Percentiles rank a stretch among this genome's conserved stretches.
These are phyloP conservation scores for Hylia prasina DNA, from an alignment of 2,113 vertebrate genomes.

Conservation along the genomic window DNA sequence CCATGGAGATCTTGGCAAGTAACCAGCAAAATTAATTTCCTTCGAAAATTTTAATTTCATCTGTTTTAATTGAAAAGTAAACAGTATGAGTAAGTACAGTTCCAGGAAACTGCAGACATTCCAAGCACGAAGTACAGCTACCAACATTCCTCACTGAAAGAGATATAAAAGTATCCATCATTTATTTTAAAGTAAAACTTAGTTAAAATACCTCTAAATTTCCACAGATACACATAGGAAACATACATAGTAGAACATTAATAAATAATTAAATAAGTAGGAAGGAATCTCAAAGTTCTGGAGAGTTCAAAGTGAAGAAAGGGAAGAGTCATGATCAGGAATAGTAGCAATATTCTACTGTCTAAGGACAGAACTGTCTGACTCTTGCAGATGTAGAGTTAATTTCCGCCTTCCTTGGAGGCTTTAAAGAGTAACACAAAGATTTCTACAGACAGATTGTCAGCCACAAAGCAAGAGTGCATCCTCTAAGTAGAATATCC, in stretches of 20 bases:
- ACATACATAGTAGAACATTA: not conserved
- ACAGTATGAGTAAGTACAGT: not conserved
- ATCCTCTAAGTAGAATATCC: not conserved
- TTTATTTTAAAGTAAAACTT: not conserved
- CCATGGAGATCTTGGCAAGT: not conserved
- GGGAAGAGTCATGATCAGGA: not conserved
- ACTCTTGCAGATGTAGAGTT: not conserved
- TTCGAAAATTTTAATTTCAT: not conserved
- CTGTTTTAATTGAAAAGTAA: not conserved
- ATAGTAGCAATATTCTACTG: not conserved
- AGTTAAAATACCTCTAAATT: not conserved
- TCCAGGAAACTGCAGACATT: not conserved
- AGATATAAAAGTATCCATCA: not conserved
- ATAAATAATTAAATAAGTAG: not conserved
- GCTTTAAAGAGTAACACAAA: not conserved
- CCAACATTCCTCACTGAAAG: not conserved
- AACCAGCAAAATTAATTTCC: not conserved
- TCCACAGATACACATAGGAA: not conserved
- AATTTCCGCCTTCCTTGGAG: not conserved
- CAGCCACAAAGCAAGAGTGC: not conserved
- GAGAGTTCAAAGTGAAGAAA: not conserved
- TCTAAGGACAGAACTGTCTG: not conserved
- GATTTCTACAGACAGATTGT: not conserved
- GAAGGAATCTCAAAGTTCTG: not conserved
- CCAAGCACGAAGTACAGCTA: not conserved